Evolutionary conservation across 1,140 invertebrate genomes (phyloP), one percentile per base, ranked within the genome.

Genomic region (Neoseiulus cucumeris): DNA sequence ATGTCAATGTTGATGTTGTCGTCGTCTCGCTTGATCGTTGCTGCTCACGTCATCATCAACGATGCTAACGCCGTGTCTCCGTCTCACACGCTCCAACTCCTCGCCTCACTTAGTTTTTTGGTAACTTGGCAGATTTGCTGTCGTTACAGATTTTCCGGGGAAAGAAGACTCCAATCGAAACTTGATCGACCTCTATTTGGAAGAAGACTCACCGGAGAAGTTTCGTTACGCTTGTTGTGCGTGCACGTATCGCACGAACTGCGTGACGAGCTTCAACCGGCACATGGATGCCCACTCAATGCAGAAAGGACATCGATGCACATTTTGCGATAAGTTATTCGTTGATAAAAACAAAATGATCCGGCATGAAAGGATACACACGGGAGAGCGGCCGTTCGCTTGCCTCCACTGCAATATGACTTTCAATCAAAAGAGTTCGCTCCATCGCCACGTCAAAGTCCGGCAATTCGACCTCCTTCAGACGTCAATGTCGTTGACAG

Each of bases 31-130:
- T 39, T 39, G 33, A 39, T 39, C 33, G 33, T 39, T 39, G 9
- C 33, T 9, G 9, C 33, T 39, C 9, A 9, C 33, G 9, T 39
- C 33, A 9, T 39, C 33, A 6, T 4, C 33, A 9, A 39, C 9
- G 9, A 9, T 4, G 9, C 9, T 9, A 9, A 6, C 33, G 33
- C 33, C 33, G 33, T 9, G 33, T 39, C 33, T 39, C 4, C 33
- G 33, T 9, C 4, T 39, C 33, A 9, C 33, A 6, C 33, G 33
- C 33, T 39, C 4, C 4, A 39, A 97, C 93, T 76, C 89, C 89
- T 9, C 91, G 95, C 74, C 97, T 93, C 77, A 91, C 91, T 64
- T 96, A 97, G 74, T 89, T 90, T 2, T 98, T 98, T 75, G 92
- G 9, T 39, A 39, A 9, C n/a, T n/a, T n/a, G 33, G 9, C 17